Percentiles rank a stretch among this genome's conserved stretches.
These are phyloP conservation scores for Nymphalis c-album DNA, from an alignment of 2,888 invertebrate species.

Conservation along the genomic window DNA sequence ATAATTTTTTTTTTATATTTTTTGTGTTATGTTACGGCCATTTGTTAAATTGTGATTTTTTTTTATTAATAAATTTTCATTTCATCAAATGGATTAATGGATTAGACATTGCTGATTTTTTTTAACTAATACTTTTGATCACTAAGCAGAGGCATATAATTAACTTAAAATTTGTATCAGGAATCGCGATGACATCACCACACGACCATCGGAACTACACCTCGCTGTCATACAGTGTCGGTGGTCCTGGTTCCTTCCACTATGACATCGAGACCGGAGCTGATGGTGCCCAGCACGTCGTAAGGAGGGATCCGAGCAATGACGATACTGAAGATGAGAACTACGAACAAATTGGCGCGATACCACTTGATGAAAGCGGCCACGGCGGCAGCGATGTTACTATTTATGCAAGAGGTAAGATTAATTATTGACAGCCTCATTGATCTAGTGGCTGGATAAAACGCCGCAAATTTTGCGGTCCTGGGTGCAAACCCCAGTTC, in stretches of 20 bases:
- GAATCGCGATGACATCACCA: background rate
- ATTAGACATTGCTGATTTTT: no score
- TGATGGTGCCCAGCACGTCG: background rate
- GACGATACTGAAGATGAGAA: background rate
- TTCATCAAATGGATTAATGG: no score
- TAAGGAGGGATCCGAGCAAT: background rate
- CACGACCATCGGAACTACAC: background rate
- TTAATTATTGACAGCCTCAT: no score
- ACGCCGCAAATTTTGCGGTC: no score
- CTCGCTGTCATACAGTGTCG: background rate
- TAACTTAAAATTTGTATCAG: background rate
- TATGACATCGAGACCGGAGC: background rate
- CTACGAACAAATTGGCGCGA: background rate
- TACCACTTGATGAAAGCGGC: background rate
- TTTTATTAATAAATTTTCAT: no score
- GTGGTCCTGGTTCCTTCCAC: background rate
- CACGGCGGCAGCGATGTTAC: background rate
- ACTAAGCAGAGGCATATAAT: background rate
- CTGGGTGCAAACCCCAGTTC: no score
- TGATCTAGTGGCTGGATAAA: no score
- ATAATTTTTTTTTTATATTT: no score
- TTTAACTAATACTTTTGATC: no score
- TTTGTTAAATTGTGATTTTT: no score
- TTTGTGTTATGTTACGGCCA: no score
- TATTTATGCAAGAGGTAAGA: background rate